phyloP scores from a whole-genome alignment of 2,888 invertebrate species.

The Monochamus alternatus region DNA sequence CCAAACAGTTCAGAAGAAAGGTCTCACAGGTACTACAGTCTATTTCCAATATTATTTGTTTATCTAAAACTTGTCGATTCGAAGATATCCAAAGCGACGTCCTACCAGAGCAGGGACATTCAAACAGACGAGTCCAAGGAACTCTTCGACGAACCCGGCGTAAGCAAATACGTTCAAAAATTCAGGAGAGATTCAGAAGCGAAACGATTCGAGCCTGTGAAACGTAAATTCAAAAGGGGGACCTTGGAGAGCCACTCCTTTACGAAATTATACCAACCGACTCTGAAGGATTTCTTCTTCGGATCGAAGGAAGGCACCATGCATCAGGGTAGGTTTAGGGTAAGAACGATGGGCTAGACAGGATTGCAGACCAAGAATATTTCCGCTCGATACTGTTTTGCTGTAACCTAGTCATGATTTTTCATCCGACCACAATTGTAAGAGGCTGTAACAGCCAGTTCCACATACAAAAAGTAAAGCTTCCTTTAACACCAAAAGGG shows the following conservation, averaged over 20 bases:
- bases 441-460: too few species aligned
- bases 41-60: neutral
- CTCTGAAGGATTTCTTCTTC: conserved; percentile 66
- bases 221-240: conserved; percentile 64
- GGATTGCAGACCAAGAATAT: too few species aligned
- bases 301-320: conserved; percentile 65
- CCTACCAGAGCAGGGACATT: conserved; percentile 62
- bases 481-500: too few species aligned
- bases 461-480: too few species aligned
- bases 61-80: neutral
- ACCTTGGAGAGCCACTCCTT: conserved; percentile 69
- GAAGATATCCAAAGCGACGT: conserved; percentile 64
- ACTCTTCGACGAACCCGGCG: conserved; percentile 43
- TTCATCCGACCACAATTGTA: too few species aligned
- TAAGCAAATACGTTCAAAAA: conserved; percentile 63
- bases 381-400: too few species aligned
- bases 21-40: conserved; percentile 61
- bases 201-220: conserved; percentile 56
- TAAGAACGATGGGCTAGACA: too few species aligned
- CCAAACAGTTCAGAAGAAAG: conserved; percentile 62
- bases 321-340: conserved; percentile 62
- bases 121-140: conserved; percentile 41
- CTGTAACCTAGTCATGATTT: too few species aligned
- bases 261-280: conserved; percentile 65
- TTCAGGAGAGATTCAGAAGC: conserved; percentile 67